Base-by-base conservation (phyloP, 35 echinoderm and acorn worm species). In the Acanthaster planci region DNA sequence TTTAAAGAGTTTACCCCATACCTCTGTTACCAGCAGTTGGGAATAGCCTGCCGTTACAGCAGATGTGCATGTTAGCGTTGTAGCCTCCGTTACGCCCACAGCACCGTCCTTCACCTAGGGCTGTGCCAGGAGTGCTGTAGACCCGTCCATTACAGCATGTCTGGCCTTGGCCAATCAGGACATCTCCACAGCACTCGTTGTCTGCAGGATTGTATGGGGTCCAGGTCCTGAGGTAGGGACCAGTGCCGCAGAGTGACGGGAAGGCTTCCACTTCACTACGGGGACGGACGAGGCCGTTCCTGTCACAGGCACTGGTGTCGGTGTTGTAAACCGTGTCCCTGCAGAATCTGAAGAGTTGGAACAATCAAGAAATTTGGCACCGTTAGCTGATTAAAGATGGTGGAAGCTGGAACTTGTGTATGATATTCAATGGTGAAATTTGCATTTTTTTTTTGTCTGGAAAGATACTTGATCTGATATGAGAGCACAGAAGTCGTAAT, bases 111-210 rank as follows among this genome's bases (percentile, higher is more conserved):
- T 35, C 35, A 37, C 56, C 56, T 12, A 87, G 21, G 15, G 44
- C 68, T 8, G 82, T 21, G 76, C 79, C 80, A 19, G 79, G 80
- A 22, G 87, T 89, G 26, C 53, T 31, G 38, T 76, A 84, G 9
- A 39, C 31, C 39, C 27, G 29, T 0, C 87, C 67, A 40, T 22
- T 16, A 72, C 87, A 89, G 40, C 87, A 89, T 19, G 87, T 89
- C 80, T 89, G 38, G 42, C 87, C 87, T 2, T 21, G 27, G 7
- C 80, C 87, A 16, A 89, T 77, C 38, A 89, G 87, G 8, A 16
- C 10, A 0, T 55, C 59, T 18, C 80, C 80, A 55, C 87, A 89
- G 21, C 81, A 83, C 34, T 57, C 51, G 31, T 83, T 53, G 29
- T 83, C 81, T 58, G 37, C 51, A 12, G 55, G 81, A 57, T 83